Evolutionary conservation across 2,113 vertebrate genomes (phyloP).

Genomic region (Rhinolophus sinicus): DNA sequence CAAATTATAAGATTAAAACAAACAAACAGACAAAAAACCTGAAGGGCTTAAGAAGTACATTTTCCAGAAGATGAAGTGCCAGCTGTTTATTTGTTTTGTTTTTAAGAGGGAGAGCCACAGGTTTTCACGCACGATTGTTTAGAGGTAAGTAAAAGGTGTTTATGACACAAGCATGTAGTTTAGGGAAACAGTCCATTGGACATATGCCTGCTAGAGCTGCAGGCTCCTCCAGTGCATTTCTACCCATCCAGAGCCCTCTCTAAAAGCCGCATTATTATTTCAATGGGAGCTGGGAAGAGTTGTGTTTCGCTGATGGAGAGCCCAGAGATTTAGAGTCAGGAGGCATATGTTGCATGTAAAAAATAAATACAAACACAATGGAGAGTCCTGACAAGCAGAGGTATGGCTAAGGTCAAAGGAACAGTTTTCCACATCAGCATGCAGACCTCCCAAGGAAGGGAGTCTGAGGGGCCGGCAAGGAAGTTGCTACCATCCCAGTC

Average conservation of each 20-base stretch:
- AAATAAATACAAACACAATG: not conserved
- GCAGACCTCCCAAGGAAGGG: not conserved
- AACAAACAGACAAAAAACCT: not conserved
- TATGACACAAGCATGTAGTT: not conserved
- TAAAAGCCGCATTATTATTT: not conserved
- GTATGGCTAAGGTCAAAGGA: fast-evolving
- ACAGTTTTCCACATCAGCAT: fast-evolving
- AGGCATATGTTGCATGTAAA: not conserved
- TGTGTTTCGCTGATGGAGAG: not conserved
- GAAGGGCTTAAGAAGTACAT: not conserved
- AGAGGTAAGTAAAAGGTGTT: not conserved
- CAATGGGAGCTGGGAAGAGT: not conserved
- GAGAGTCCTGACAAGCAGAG: not conserved
- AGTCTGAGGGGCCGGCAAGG: not conserved
- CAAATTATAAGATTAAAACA: not conserved
- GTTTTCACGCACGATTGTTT: not conserved
- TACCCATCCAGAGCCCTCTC: fast-evolving
- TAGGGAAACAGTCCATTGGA: not conserved
- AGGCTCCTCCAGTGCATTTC: not conserved
- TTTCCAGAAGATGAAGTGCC: not conserved
- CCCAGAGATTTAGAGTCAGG: not conserved
- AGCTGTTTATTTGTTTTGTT: not conserved
- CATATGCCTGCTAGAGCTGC: not conserved
- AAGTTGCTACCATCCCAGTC: fast-evolving
- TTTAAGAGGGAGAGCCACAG: not conserved